Evolutionary conservation across 2,888 invertebrate genomes (phyloP).

Genomic region (Trachelus iudaicus): DNA sequence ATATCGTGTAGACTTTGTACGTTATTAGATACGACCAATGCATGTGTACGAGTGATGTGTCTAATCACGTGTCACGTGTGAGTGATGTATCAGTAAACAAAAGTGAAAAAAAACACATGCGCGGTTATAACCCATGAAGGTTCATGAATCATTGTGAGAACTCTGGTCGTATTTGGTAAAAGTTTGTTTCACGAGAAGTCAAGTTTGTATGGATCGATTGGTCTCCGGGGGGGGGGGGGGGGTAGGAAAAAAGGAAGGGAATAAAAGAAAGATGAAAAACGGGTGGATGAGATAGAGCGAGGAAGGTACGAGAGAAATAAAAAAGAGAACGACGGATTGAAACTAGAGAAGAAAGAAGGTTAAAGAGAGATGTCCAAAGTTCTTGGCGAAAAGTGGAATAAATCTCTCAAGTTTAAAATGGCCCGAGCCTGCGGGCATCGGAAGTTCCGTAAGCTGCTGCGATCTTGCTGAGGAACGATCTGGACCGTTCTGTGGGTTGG

Average conservation of each 20-base stretch:
- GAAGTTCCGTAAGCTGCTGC: slow-evolving; percentile 7
- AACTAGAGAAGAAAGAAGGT: neutral
- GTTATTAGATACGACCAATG: too few relatives aligned
- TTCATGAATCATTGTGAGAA: neutral
- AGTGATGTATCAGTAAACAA: neutral
- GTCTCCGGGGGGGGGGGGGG: neutral
- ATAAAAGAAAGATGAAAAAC: neutral
- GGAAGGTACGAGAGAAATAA: neutral
- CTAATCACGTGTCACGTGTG: neutral
- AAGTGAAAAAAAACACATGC: neutral
- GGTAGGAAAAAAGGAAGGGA: neutral
- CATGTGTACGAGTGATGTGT: neutral
- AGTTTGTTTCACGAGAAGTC: neutral
- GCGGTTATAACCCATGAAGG: neutral
- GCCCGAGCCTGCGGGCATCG: slow-evolving; percentile 13
- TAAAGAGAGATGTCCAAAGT: neutral
- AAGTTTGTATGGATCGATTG: neutral
- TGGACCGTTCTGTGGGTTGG: neutral
- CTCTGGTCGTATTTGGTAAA: neutral
- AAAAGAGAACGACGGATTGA: neutral
- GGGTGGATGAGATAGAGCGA: neutral
- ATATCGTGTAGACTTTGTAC: too few relatives aligned
- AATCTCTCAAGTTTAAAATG: slow-evolving; percentile 18
- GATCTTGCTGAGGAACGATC: neutral
- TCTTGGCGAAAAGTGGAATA: slow-evolving; percentile 15